phyloP scores from a whole-genome alignment of 2,888 invertebrate species.

The Palloptera scutellata region DNA sequence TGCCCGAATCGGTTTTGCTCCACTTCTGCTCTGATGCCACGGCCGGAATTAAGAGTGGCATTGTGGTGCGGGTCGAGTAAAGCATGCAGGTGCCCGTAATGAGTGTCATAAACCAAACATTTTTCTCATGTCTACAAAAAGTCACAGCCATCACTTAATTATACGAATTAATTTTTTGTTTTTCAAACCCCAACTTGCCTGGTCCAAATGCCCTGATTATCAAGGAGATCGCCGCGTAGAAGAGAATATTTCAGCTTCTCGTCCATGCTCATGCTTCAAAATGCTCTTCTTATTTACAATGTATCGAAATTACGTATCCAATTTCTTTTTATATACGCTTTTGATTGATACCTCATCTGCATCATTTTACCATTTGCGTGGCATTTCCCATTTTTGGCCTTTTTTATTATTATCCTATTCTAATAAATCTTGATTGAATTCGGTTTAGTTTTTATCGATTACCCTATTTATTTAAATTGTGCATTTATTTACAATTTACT shows the following conservation, averaged over 20 bases:
- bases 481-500: neutral
- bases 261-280: constrained; percentile 39
- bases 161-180: neutral
- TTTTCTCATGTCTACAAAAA: constrained; percentile 65
- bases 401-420: neutral
- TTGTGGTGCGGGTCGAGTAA: constrained; percentile 73
- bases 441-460: neutral
- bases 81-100: constrained; percentile 72
- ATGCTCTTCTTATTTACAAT: too few relatives aligned
- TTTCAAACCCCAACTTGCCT: constrained; percentile 52
- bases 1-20: constrained; percentile 76
- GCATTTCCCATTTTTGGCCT: neutral
- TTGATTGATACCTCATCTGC: neutral
- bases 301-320: neutral
- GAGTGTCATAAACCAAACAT: constrained; percentile 69
- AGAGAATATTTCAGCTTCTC: constrained; percentile 59
- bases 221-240: constrained; percentile 63
- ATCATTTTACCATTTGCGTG: neutral
- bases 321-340: neutral
- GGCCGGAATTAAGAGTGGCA: constrained; percentile 72
- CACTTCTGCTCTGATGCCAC: constrained; percentile 72
- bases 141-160: neutral
- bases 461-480: neutral
- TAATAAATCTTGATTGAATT: neutral
- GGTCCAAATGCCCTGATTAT: constrained; percentile 62